These are phyloP conservation scores for Poecilia wingei DNA, from an alignment of 2,797 vertebrate species.

Conservation along the genomic window DNA sequence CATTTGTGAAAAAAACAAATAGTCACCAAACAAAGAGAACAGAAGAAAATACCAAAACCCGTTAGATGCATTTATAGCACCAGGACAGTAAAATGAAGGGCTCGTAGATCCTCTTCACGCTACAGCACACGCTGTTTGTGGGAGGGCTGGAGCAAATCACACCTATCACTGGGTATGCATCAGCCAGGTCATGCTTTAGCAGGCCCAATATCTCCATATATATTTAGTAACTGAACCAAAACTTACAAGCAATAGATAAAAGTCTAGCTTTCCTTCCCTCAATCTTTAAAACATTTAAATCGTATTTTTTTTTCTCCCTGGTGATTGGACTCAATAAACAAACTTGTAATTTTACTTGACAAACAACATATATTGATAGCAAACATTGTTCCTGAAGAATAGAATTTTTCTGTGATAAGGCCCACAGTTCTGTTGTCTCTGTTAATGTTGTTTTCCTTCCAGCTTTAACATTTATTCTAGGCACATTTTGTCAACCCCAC, in stretches of 20 bases:
- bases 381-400: conserved; percentile 36
- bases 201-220: not conserved
- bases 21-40: not conserved
- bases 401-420: conserved; percentile 28
- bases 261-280: conserved; percentile 30
- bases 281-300: conserved; percentile 14
- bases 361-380: conserved; percentile 38
- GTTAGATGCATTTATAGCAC: not conserved
- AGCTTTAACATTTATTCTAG: conserved; percentile 29
- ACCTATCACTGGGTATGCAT: not conserved
- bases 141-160: not conserved
- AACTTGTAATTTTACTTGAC: conserved; percentile 28
- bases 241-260: not conserved
- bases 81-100: not conserved
- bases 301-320: conserved; percentile 17
- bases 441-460: conserved; percentile 21
- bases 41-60: not conserved
- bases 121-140: not conserved
- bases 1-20: not conserved
- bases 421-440: conserved; percentile 9
- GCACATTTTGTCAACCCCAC: conserved; percentile 1
- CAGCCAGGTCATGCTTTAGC: not conserved
- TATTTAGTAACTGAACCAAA: conserved; percentile 12
- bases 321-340: conserved; percentile 43
- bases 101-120: not conserved